phyloP scores from a whole-genome alignment of 2,797 vertebrate species.

The Micropoecilia bifurca region DNA sequence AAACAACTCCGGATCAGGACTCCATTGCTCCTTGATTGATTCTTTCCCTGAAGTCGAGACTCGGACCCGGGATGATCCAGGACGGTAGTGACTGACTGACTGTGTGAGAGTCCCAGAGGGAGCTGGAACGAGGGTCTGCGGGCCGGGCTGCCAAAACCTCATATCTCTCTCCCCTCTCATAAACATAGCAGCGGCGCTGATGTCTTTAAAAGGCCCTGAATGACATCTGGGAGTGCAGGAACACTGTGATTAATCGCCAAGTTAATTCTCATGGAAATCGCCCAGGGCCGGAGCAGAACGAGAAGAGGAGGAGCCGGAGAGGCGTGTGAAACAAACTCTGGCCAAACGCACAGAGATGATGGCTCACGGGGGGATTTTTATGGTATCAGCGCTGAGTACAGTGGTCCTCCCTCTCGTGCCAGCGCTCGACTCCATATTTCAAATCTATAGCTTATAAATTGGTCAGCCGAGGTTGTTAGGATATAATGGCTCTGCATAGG shows the following conservation, averaged over 20 bases:
- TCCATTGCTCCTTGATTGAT: conserved; percentile 38
- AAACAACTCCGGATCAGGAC: conserved; percentile 34
- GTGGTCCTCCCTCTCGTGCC: conserved; percentile 48
- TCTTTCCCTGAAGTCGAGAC: conserved; percentile 34
- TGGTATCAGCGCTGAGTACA: conserved; percentile 61
- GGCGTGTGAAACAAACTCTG: conserved; percentile 75
- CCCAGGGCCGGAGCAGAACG: conserved; percentile 61
- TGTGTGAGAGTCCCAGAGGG: conserved; percentile 76
- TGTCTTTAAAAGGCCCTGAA: conserved; percentile 81
- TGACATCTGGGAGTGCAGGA: conserved; percentile 80
- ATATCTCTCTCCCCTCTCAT: conserved; percentile 75
- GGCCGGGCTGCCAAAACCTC: conserved; percentile 61
- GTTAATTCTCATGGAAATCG: conserved; percentile 84
- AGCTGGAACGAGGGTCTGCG: conserved; percentile 63
- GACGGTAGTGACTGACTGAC: conserved; percentile 73
- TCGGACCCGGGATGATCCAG: conserved; percentile 61
- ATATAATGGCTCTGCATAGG: conserved; percentile 17
- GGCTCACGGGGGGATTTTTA: conserved; percentile 70
- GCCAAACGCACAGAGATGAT: conserved; percentile 71
- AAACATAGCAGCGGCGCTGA: conserved; percentile 73
- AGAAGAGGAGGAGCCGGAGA: conserved; percentile 64
- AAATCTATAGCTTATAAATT: conserved; percentile 56
- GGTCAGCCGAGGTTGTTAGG: conserved; percentile 25
- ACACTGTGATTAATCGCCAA: conserved; percentile 78
- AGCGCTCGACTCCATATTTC: conserved; percentile 49